Evolutionary conservation across 2,797 vertebrate species (phyloP), one percentile per base, ranked within the genome.

Genomic region (Coreius guichenoti): DNA sequence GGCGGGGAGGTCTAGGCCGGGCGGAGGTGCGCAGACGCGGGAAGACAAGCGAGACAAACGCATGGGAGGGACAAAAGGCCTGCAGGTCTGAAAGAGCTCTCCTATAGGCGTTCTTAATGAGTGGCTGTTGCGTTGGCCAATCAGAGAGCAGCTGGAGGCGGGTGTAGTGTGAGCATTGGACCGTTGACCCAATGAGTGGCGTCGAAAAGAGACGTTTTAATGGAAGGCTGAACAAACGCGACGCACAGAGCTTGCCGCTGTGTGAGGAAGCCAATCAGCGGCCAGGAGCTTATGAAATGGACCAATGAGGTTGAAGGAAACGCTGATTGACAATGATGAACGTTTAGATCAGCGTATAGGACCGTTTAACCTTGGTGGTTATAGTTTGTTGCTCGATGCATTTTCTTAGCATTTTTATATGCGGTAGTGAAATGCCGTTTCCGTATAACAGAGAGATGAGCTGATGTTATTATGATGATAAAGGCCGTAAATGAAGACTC

Each of bases 1-100:
- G 86, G 87, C 87, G 78, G 74, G 68, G 36, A 69, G 91, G 91
- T 93, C 90, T 76, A 92, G 92, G 94, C 93, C 94, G 92, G 92
- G 89, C 90, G 84, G 91, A 90, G 92, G 89, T 94, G 95, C 94
- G 93, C 94, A 92, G 93, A 92, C 94, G 95, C 95, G 95, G 95
- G 94, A 95, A 95, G 92, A 93, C 91, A 90, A 90, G 89, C 89
- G 88, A 85, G 76, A 85, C 73, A 82, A 93, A 85, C 87, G 80
- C 73, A 87, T 63, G 77, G 87, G 68, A 39, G 89, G 87, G 86
- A 89, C 61, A 56, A 85, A 78, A 81, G 39, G 76, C 19, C 69
- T 72, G 47, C 49, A 43, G 26, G 6, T 26, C 3, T 51, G 9
- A 82, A 58, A n/a, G 8, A 65, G 51, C 51, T 36, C 47, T 88